phyloP scores from a whole-genome alignment of 2,797 vertebrate species.

The Eutrigla gurnardus region DNA sequence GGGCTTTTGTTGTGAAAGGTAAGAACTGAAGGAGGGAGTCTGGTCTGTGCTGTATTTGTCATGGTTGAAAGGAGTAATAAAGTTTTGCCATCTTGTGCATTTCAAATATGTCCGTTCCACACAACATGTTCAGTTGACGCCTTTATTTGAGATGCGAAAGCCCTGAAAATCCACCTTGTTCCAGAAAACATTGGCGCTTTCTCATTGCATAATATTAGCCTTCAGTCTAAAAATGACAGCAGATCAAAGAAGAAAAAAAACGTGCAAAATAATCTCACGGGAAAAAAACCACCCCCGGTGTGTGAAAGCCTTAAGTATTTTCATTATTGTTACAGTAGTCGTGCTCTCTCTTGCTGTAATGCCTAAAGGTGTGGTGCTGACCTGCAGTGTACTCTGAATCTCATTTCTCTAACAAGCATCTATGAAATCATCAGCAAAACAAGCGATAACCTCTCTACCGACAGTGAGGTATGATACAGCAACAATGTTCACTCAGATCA shows the following conservation, averaged over 20 bases:
- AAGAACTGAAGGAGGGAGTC: background rate
- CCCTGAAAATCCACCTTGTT: background rate
- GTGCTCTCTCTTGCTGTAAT: constrained; percentile 6
- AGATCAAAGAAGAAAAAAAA: too few species aligned
- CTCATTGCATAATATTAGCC: too few species aligned
- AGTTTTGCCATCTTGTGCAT: background rate
- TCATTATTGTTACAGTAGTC: constrained; percentile 7
- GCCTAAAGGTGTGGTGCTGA: constrained; percentile 17
- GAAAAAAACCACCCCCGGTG: too few species aligned
- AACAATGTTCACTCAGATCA: constrained; percentile 5
- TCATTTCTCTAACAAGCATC: constrained; percentile 40
- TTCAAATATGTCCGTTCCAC: background rate
- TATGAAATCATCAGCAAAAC: background rate
- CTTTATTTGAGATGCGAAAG: background rate
- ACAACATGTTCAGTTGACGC: background rate
- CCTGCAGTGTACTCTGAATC: constrained; percentile 19
- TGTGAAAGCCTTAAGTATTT: background rate
- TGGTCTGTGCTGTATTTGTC: background rate
- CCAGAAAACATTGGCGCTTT: background rate
- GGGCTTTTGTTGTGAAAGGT: background rate
- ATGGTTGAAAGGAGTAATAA: background rate
- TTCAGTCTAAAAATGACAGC: too few species aligned
- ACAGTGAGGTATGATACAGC: constrained; percentile 19
- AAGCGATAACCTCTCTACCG: constrained; percentile 1
- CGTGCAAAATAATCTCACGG: too few species aligned